Evolutionary conservation across 2,888 invertebrate species (phyloP).

Genomic region (Dinocampus coccinellae): DNA sequence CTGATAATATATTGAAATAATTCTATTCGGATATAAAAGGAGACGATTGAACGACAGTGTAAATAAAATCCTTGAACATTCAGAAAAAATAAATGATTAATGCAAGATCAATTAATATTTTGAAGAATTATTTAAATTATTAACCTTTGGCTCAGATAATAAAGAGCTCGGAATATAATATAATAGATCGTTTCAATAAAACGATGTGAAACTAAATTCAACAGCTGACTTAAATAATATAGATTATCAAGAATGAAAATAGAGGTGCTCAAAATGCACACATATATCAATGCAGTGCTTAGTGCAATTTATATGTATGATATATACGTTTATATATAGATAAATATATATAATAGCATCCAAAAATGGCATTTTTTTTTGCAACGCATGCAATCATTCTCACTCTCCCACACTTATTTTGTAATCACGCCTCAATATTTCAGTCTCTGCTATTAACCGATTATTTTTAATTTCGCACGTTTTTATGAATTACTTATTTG

Average conservation of each 20-base stretch:
- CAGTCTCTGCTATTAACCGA: conserved; percentile 26
- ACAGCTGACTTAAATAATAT: conserved; percentile 52
- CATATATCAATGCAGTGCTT: conserved; percentile 70
- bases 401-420: conserved; percentile 68
- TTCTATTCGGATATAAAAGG: conserved; percentile 30
- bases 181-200: conserved; percentile 49
- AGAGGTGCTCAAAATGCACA: conserved; percentile 69
- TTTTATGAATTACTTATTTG: not conserved
- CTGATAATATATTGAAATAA: conserved; percentile 14
- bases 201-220: conserved; percentile 44
- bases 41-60: conserved; percentile 25
- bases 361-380: conserved; percentile 67
- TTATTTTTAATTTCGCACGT: no score
- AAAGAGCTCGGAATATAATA: conserved; percentile 22
- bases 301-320: conserved; percentile 69
- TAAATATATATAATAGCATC: conserved; percentile 67
- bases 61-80: conserved; percentile 61
- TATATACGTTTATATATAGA: conserved; percentile 63
- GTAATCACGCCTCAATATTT: conserved; percentile 36
- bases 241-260: conserved; percentile 66
- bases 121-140: conserved; percentile 19
- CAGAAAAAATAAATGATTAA: conserved; percentile 59
- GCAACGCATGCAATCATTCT: conserved; percentile 70
- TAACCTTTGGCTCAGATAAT: conserved; percentile 23
- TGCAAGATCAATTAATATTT: not conserved